Evolutionary conservation across 2,888 invertebrate species (phyloP).

Genomic region (Ochlodes sylvanus): DNA sequence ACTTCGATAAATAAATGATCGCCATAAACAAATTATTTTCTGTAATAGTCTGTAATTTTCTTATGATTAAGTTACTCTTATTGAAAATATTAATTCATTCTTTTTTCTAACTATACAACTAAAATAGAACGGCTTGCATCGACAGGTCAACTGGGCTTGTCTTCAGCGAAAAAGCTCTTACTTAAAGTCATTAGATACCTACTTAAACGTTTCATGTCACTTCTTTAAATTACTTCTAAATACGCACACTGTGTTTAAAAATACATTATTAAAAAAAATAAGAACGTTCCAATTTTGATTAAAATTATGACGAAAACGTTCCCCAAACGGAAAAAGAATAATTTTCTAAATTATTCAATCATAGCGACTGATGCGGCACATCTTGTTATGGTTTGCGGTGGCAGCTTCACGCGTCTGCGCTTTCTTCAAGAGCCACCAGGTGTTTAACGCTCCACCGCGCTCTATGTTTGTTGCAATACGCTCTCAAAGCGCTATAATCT

Average conservation of each 20-base stretch:
- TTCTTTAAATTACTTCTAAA: too few relatives aligned
- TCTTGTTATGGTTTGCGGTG: slow-evolving; percentile 26
- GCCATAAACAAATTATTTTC: too few relatives aligned
- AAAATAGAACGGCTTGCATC: too few relatives aligned
- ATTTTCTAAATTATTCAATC: slow-evolving; percentile 3
- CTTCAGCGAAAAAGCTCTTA: neutral
- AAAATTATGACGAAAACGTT: neutral
- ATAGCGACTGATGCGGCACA: slow-evolving; percentile 18
- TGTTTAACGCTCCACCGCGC: slow-evolving; percentile 8
- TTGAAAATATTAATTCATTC: too few relatives aligned
- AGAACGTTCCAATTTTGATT: neutral
- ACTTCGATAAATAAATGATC: too few relatives aligned
- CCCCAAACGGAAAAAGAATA: neutral
- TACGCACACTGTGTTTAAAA: too few relatives aligned
- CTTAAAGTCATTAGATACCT: neutral
- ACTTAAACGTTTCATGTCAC: too few relatives aligned
- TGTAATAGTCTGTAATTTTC: too few relatives aligned
- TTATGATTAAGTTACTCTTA: too few relatives aligned
- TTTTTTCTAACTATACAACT: too few relatives aligned
- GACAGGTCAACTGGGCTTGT: too few relatives aligned
- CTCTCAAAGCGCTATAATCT: neutral
- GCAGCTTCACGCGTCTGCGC: slow-evolving; percentile 14
- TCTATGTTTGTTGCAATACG: slow-evolving; percentile 15
- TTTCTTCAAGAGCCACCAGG: slow-evolving; percentile 17
- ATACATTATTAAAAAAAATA: too few relatives aligned